Conservation (phyloP, 2,113 vertebrate species). For the Podocnemis expansa region DNA sequence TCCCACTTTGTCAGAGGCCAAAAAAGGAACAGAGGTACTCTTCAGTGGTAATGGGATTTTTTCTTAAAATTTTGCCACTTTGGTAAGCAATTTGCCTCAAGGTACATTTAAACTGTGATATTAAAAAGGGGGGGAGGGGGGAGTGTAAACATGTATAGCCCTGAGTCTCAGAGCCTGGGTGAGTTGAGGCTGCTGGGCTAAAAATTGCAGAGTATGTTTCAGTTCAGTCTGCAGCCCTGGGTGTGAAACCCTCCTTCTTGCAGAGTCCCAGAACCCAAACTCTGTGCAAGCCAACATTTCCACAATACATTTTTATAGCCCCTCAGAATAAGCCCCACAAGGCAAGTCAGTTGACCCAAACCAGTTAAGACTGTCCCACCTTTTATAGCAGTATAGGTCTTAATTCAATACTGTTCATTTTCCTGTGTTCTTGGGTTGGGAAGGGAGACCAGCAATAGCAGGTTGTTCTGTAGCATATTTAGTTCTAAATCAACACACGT, state of each 20-base stretch:
- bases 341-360: background rate
- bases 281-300: background rate
- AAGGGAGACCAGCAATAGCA: background rate
- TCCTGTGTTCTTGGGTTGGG: background rate
- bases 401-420: conserved; percentile 6
- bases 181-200: background rate
- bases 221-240: background rate
- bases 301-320: background rate
- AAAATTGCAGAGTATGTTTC: background rate
- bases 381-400: too few species aligned
- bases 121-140: too few species aligned
- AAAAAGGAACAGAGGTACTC: background rate
- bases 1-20: too few species aligned
- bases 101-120: background rate
- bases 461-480: background rate
- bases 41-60: background rate
- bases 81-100: background rate
- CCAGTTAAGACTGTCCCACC: background rate
- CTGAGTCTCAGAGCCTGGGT: background rate
- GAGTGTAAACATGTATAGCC: background rate
- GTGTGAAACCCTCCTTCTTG: background rate
- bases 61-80: background rate
- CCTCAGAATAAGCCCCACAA: background rate
- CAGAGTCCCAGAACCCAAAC: background rate
- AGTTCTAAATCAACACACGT: background rate